Evolutionary conservation across 2,888 invertebrate genomes (phyloP).

Genomic region (Ochropleura plecta): DNA sequence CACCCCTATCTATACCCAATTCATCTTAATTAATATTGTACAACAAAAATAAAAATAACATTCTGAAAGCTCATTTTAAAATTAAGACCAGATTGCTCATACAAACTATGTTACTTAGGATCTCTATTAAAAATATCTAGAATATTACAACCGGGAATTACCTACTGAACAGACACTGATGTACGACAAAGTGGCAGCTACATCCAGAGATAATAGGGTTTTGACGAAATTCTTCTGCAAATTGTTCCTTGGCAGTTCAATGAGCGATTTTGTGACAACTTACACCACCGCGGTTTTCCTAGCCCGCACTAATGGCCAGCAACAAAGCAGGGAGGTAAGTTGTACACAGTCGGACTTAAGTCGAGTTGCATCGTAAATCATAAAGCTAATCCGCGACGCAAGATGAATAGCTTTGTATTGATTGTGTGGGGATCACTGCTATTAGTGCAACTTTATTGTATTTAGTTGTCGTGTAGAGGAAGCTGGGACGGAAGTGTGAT

Average conservation of each 20-base stretch:
- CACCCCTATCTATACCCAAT: no score
- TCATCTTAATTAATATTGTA: no score
- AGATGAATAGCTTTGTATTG: slow-evolving; percentile 68
- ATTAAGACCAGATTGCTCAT: no score
- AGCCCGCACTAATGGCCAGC: slow-evolving; percentile 78
- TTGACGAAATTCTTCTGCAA: no score
- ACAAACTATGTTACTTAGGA: no score
- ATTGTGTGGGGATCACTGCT: slow-evolving; percentile 42
- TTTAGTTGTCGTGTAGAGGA: neutral
- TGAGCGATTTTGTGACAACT: neutral
- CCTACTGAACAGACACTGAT: no score
- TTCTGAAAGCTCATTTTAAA: no score
- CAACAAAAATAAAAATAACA: no score
- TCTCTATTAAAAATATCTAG: no score
- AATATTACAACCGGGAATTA: no score
- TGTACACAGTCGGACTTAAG: slow-evolving; percentile 71
- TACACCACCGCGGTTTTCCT: slow-evolving; percentile 58
- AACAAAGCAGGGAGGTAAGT: slow-evolving; percentile 76
- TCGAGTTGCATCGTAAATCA: slow-evolving; percentile 83
- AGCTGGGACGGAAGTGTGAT: neutral
- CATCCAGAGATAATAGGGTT: no score
- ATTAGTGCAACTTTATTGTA: slow-evolving; percentile 45
- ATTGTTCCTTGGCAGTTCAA: neutral
- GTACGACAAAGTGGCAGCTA: no score
- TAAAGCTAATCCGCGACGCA: slow-evolving; percentile 78